These are phyloP conservation scores for Eupithecia tripunctaria DNA, from an alignment of 2,888 invertebrate genomes.

Conservation along the genomic window DNA sequence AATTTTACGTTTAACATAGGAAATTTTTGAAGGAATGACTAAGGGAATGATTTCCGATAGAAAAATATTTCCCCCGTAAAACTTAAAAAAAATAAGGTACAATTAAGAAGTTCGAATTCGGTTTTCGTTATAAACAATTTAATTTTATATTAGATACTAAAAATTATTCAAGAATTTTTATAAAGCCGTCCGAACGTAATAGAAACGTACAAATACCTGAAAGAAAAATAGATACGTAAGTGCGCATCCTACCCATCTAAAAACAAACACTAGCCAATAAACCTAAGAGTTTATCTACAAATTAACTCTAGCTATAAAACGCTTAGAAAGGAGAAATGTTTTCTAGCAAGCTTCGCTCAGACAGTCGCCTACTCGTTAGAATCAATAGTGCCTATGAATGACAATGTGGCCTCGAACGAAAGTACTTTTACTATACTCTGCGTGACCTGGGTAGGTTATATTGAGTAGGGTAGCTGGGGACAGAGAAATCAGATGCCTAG, in stretches of 20 bases:
- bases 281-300: background rate
- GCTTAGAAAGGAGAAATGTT: constrained; percentile 1
- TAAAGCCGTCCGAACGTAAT: no score
- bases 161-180: no score
- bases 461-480: constrained; percentile 52
- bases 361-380: constrained; percentile 45
- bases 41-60: no score
- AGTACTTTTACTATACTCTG: constrained; percentile 81
- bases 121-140: no score
- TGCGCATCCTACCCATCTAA: background rate
- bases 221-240: background rate
- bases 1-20: no score
- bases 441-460: constrained; percentile 72
- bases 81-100: no score
- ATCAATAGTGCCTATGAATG: constrained; percentile 66
- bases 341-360: constrained; percentile 50
- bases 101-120: no score
- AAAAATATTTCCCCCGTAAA: no score
- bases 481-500: constrained; percentile 47
- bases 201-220: no score
- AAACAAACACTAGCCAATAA: background rate
- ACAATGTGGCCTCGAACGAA: constrained; percentile 82
- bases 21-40: no score
- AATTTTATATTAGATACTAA: no score
- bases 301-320: background rate